These are phyloP conservation scores for Papilio dardanus DNA, from an alignment of 1,140 invertebrate genomes.

Conservation along the genomic window DNA sequence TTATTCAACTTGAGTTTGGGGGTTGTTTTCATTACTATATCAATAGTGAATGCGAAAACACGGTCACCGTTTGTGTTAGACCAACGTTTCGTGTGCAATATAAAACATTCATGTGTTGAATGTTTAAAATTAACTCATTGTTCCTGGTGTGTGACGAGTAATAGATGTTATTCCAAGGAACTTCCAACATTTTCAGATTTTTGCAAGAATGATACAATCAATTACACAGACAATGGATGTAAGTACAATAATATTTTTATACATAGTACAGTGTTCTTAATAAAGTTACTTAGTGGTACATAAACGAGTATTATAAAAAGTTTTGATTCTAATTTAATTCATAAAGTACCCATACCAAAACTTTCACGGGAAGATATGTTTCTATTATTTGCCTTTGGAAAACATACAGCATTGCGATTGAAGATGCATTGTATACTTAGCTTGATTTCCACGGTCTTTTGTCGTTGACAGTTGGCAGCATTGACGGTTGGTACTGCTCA, in stretches of 20 bases:
- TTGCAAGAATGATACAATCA: constrained; percentile 55
- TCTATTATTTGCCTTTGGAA: too few species aligned
- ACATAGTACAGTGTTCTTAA: not conserved
- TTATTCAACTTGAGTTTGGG: constrained; percentile 13
- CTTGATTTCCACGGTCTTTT: too few species aligned
- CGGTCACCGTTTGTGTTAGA: constrained; percentile 51
- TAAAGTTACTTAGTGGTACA: not conserved
- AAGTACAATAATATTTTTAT: constrained; percentile 48
- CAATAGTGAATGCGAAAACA: constrained; percentile 38
- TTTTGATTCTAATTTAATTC: not conserved
- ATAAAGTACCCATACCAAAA: too few species aligned
- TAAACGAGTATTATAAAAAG: not conserved
- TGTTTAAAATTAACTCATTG: constrained; percentile 69
- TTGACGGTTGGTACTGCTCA: too few species aligned
- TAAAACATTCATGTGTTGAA: constrained; percentile 66
- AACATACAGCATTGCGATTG: too few species aligned
- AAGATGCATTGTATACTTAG: too few species aligned
- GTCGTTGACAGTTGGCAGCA: too few species aligned
- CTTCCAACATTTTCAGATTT: constrained; percentile 48
- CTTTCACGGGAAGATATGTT: too few species aligned
- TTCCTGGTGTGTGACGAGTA: constrained; percentile 65
- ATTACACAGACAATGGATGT: constrained; percentile 63
- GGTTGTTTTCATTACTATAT: constrained; percentile 26
- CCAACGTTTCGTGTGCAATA: constrained; percentile 61
- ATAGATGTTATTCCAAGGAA: constrained; percentile 64